These are phyloP conservation scores for Semnornis frantzii DNA, from an alignment of 2,113 vertebrate species.

Conservation along the genomic window DNA sequence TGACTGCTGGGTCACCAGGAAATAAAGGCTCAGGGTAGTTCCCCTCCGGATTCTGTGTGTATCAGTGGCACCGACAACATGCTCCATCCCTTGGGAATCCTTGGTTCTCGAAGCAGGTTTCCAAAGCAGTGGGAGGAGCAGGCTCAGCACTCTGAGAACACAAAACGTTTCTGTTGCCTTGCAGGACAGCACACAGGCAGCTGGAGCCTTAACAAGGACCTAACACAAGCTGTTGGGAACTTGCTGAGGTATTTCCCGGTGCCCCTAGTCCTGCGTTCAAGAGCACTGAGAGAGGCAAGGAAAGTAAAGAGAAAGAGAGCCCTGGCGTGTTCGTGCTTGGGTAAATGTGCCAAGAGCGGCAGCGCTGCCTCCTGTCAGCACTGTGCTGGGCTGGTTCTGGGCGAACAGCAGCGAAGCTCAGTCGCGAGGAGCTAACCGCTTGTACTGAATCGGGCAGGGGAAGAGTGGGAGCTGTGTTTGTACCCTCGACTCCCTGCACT, in stretches of 20 bases:
- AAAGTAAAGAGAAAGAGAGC: background rate
- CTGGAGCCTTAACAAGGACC: background rate
- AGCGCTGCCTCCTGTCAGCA: conserved; percentile 11
- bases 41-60: background rate
- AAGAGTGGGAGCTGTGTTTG: background rate
- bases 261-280: background rate
- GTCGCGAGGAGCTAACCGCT: background rate
- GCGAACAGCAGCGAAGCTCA: background rate
- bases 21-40: background rate
- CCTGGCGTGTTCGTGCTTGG: background rate
- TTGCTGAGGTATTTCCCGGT: background rate
- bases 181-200: background rate
- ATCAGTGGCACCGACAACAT: background rate
- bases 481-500: background rate
- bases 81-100: background rate
- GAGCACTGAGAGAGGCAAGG: background rate
- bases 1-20: background rate
- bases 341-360: background rate
- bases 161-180: background rate
- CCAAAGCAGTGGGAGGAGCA: background rate
- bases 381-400: background rate
- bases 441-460: background rate
- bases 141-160: background rate
- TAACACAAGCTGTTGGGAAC: background rate
- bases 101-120: background rate